Base-by-base conservation (phyloP, 2,888 invertebrate species). In the Spodoptera exigua region DNA sequence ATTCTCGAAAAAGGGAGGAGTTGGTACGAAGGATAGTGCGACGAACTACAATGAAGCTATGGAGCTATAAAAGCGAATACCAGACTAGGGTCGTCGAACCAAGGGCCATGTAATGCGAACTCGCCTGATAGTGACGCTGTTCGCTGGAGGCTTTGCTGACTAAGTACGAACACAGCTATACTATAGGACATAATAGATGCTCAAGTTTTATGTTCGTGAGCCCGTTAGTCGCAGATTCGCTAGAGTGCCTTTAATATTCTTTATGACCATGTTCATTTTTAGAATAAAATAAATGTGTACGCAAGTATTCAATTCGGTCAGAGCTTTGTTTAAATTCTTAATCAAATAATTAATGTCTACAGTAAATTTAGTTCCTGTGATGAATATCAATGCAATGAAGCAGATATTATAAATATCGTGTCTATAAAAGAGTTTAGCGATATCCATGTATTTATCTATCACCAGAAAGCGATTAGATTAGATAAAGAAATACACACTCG, bases 71-170 rank as follows among this genome's bases (percentile, higher is more conserved):
- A 73, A 63, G 56, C 51, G 59, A 74, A 73, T 71, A 69, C 71
- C 68, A 79, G 69, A 67, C 48, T 37, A 47, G 61, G 73, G 76
- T 80, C 81, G 51, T 59, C 61, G 78, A 72, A 70, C 80, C 68
- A 49, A 59, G 49, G 48, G 60, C 53, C 39, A 21, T 61, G 68
- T 58, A 69, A 76, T 52, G 45, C 58, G 53, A 74, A 55, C 51
- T 44, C 41, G 63, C 41, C 55, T 73, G 65, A 70, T 70, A 61
- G 56, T 53, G 56, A 70, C 34, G 41, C 37, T 53, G 52, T 48
- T 44, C 53, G 51, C 63, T 70, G 47, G 37, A 70, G 46, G 43
- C 21, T 55, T 58, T 40, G 17, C 56, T 53, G 49, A 27, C 27
- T 27, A 27, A 27, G 27, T 27, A 27, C 7, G 27, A 27, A 27